Conservation (phyloP, 2,113 vertebrate species). For the Cottus gobio region DNA sequence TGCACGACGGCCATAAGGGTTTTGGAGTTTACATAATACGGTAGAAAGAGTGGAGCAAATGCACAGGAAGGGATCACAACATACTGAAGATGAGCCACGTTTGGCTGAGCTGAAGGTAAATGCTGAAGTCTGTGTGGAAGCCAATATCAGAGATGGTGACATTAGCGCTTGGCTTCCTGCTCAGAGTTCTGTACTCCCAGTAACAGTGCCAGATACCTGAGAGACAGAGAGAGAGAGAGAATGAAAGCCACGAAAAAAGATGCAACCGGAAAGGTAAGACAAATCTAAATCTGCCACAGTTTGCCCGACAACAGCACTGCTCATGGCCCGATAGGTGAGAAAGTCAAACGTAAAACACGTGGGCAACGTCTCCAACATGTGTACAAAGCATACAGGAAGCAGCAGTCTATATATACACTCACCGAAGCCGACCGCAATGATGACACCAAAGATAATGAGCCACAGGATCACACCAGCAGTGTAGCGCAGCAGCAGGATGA, state of each 20-base stretch:
- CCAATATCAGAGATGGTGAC: slow-evolving; percentile 89
- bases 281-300: background rate
- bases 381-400: background rate
- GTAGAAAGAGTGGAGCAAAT: background rate
- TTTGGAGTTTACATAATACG: background rate
- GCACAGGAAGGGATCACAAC: slow-evolving; percentile 8
- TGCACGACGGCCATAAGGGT: background rate
- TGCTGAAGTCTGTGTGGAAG: slow-evolving; percentile 89
- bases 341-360: slow-evolving; percentile 1
- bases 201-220: slow-evolving; percentile 94
- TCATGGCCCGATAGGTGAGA: background rate
- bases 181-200: slow-evolving; percentile 86
- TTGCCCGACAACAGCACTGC: slow-evolving; percentile 9
- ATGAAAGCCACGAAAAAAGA: background rate
- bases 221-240: slow-evolving; percentile 2
- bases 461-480: slow-evolving; percentile 93
- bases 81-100: slow-evolving; percentile 94
- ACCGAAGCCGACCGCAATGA: slow-evolving; percentile 90
- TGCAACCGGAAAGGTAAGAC: background rate
- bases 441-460: slow-evolving; percentile 89
- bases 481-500: slow-evolving; percentile 92
- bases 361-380: background rate
- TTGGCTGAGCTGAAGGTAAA: slow-evolving; percentile 91
- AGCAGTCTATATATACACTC: slow-evolving; percentile 23
- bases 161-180: slow-evolving; percentile 81